Evolutionary conservation across 1,140 invertebrate species (phyloP).

Genomic region (Microvelia longipes): DNA sequence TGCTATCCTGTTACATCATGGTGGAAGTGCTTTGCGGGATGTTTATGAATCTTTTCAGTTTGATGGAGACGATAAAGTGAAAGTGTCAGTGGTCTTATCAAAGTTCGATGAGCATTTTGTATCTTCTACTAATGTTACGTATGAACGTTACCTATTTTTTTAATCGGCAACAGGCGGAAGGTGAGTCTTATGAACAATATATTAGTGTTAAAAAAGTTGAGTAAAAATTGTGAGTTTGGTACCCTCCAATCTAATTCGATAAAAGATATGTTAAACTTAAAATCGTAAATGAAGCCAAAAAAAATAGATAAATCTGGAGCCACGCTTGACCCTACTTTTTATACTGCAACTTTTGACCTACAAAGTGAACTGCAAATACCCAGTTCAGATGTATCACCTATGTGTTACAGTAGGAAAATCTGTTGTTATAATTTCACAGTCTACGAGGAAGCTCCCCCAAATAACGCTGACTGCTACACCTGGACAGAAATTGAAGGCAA

Average conservation of each 20-base stretch:
- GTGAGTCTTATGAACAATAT: conserved; percentile 8
- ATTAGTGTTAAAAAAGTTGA: conserved; percentile 8
- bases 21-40: background rate
- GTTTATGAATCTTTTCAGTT: conserved; percentile 2
- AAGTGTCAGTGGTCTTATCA: background rate
- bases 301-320: too few relatives aligned
- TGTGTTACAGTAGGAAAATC: too few relatives aligned
- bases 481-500: background rate
- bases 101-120: conserved; percentile 5
- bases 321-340: too few relatives aligned
- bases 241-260: background rate
- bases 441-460: background rate
- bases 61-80: background rate
- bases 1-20: background rate
- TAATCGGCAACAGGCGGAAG: conserved; percentile 1
- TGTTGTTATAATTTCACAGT: too few relatives aligned
- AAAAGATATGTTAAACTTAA: conserved; percentile 5
- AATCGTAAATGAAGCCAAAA: too few relatives aligned
- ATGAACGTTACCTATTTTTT: conserved; percentile 7
- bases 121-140: background rate
- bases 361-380: too few relatives aligned
- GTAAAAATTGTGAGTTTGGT: conserved; percentile 2
- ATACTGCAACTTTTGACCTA: too few relatives aligned
- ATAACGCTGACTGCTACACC: background rate
- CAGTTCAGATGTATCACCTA: too few relatives aligned